phyloP scores from a whole-genome alignment of 2,797 vertebrate species.

The Gambelia wislizenii region DNA sequence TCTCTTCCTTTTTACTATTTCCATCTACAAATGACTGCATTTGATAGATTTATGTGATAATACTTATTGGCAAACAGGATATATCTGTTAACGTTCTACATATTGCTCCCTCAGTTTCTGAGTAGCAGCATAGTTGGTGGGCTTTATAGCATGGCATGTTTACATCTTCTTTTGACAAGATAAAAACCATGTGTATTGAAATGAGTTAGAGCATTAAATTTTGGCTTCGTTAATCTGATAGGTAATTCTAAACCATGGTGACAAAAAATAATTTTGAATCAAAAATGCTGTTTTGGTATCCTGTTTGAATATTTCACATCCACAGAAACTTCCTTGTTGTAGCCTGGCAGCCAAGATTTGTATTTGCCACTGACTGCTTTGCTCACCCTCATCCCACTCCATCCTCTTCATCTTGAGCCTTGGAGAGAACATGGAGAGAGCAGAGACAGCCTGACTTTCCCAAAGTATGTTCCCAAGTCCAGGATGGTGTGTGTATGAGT shows the following conservation, averaged over 20 bases:
- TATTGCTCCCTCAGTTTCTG: conserved; percentile 20
- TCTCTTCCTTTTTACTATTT: conserved; percentile 44
- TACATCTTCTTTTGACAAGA: conserved; percentile 14
- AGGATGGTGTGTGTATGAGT: not conserved
- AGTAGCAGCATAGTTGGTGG: not conserved
- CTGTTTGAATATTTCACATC: not conserved
- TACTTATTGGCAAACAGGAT: not conserved
- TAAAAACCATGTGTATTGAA: conserved; percentile 17
- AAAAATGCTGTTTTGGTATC: conserved; percentile 13
- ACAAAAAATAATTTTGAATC: not conserved
- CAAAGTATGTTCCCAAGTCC: not conserved
- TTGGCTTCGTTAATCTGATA: not conserved
- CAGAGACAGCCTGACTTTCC: not conserved
- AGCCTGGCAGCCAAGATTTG: not conserved
- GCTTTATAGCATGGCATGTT: not conserved
- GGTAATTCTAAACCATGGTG: conserved; percentile 37
- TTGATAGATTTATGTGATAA: conserved; percentile 41
- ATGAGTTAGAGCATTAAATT: not conserved
- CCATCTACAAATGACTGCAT: conserved; percentile 36
- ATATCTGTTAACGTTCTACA: not conserved
- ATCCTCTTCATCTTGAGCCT: not conserved
- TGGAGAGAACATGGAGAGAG: not conserved
- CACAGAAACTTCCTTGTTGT: not conserved
- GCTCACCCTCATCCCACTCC: not conserved
- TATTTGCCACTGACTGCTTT: not conserved